These are phyloP conservation scores for Saccostrea cuccullata DNA, from an alignment of 1,140 invertebrate species.

Conservation along the genomic window DNA sequence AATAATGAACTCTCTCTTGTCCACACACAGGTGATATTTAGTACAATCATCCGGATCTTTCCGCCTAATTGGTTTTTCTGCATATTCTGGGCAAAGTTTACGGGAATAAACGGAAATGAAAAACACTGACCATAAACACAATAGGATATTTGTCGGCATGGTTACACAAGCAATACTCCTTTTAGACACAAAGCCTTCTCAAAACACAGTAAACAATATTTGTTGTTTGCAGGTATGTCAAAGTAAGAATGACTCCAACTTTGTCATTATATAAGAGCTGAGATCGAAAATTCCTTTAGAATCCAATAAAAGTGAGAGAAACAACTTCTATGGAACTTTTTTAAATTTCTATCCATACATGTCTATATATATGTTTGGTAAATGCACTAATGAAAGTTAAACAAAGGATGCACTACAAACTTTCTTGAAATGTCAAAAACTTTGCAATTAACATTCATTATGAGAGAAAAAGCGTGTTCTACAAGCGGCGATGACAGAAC, in stretches of 20 bases:
- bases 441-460: slow-evolving; percentile 26
- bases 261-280: too few species aligned
- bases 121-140: not conserved
- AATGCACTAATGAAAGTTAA: not conserved
- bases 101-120: not conserved
- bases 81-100: not conserved
- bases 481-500: not conserved
- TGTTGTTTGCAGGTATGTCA: too few species aligned
- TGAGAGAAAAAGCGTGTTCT: not conserved
- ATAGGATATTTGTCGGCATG: not conserved
- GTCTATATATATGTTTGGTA: not conserved
- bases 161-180: too few species aligned
- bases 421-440: slow-evolving; percentile 19
- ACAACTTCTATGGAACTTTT: too few species aligned
- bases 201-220: too few species aligned
- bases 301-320: too few species aligned
- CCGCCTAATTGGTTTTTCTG: not conserved
- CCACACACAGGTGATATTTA: slow-evolving; percentile 37
- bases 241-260: too few species aligned
- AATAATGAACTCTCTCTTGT: slow-evolving; percentile 30
- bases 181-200: too few species aligned
- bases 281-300: too few species aligned
- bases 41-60: slow-evolving; percentile 36
- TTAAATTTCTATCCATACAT: too few species aligned
- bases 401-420: not conserved